These are phyloP conservation scores for Andrena dorsata DNA, from an alignment of 2,888 invertebrate species.

Conservation along the genomic window DNA sequence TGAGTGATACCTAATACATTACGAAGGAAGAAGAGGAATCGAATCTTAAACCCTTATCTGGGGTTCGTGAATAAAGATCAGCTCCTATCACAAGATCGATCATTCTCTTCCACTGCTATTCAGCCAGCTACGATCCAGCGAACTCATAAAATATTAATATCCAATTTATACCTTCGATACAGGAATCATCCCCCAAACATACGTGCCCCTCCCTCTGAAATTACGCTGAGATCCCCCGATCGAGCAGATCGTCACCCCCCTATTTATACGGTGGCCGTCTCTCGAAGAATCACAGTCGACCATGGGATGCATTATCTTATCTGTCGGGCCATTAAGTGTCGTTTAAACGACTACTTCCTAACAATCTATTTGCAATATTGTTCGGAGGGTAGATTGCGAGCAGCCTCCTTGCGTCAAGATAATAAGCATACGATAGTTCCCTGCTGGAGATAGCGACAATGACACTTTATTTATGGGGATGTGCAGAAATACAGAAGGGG, in stretches of 20 bases:
- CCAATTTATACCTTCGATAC: conserved; percentile 80
- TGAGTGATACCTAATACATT: too few species aligned
- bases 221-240: conserved; percentile 21
- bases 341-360: conserved; percentile 34
- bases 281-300: conserved; percentile 51
- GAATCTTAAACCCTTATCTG: neutral
- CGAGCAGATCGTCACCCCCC: conserved; percentile 13
- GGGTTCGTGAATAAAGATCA: conserved; percentile 22
- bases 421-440: conserved; percentile 35
- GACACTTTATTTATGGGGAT: conserved; percentile 29
- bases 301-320: conserved; percentile 71
- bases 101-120: conserved; percentile 22
- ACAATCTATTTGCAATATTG: conserved; percentile 65
- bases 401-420: conserved; percentile 27
- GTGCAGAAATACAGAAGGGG: too few species aligned
- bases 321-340: conserved; percentile 63
- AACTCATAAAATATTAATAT: conserved; percentile 82
- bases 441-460: conserved; percentile 10
- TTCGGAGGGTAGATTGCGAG: conserved; percentile 9
- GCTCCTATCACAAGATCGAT: conserved; percentile 38
- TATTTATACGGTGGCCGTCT: conserved; percentile 31
- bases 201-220: conserved; percentile 47
- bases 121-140: conserved; percentile 31
- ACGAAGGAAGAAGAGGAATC: neutral
- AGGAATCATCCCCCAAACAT: conserved; percentile 70